These are phyloP conservation scores for Sinelater perroti DNA, from an alignment of 2,888 invertebrate genomes.

Conservation along the genomic window DNA sequence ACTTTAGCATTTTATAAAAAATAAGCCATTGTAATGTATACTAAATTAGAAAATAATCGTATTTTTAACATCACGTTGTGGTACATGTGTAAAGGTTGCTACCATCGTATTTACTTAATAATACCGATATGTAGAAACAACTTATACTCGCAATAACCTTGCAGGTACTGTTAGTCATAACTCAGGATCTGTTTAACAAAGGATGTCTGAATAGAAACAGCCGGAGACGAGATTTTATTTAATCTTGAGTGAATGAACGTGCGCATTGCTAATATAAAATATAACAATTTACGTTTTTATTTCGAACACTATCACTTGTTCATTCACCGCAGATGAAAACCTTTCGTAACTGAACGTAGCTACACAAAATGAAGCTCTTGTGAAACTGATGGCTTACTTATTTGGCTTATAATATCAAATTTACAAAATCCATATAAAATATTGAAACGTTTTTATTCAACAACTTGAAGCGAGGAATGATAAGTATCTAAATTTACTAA, in stretches of 20 bases:
- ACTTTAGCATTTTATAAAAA: constrained; percentile 29
- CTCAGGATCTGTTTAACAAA: too few relatives aligned
- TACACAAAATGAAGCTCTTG: too few relatives aligned
- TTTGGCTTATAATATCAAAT: constrained; percentile 29
- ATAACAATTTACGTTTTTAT: too few relatives aligned
- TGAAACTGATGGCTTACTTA: constrained; percentile 21
- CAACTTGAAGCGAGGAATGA: constrained; percentile 69
- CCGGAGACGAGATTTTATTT: too few relatives aligned
- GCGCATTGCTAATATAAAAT: too few relatives aligned
- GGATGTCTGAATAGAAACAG: too few relatives aligned
- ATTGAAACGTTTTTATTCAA: constrained; percentile 29
- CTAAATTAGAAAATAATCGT: constrained; percentile 35
- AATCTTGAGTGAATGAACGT: too few relatives aligned
- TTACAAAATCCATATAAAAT: constrained; percentile 37
- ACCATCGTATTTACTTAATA: constrained; percentile 23
- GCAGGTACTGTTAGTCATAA: constrained; percentile 25
- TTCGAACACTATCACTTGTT: too few relatives aligned
- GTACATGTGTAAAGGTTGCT: neutral
- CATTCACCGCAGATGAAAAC: too few relatives aligned
- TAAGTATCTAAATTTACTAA: constrained; percentile 69
- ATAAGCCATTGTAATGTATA: constrained; percentile 35
- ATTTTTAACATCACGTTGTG: constrained; percentile 20
- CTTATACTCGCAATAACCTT: constrained; percentile 22
- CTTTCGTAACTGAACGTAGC: too few relatives aligned
- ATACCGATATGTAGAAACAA: constrained; percentile 32